Conservation (phyloP, 2,888 invertebrate genomes). For the Xestia rhomboidea region DNA sequence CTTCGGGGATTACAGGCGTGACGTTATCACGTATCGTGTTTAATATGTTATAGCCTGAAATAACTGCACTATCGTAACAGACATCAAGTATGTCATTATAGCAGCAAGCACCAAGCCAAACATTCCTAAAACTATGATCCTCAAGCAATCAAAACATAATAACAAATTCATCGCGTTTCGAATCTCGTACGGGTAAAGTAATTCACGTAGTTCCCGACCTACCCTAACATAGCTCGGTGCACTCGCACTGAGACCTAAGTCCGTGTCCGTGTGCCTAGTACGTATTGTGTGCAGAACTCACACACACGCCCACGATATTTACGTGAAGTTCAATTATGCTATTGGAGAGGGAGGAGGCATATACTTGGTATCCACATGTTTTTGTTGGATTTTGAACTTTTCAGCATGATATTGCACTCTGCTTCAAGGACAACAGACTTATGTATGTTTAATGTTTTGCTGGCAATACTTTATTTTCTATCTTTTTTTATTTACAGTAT, state of each 20-base stretch:
- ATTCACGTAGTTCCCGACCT: slow-evolving; percentile 68
- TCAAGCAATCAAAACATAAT: slow-evolving; percentile 42
- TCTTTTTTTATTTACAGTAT: neutral
- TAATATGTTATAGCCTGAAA: neutral
- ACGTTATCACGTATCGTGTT: too few relatives aligned
- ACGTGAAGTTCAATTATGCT: slow-evolving; percentile 80
- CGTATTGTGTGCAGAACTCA: slow-evolving; percentile 57
- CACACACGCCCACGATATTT: slow-evolving; percentile 70
- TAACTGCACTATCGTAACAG: neutral
- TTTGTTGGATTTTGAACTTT: slow-evolving; percentile 62
- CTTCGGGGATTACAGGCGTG: neutral
- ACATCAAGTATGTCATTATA: slow-evolving; percentile 20
- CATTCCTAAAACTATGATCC: slow-evolving; percentile 27
- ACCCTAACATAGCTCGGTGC: slow-evolving; percentile 79
- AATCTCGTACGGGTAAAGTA: slow-evolving; percentile 42
- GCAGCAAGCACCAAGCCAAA: neutral
- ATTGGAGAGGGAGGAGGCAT: slow-evolving; percentile 70
- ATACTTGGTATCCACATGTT: slow-evolving; percentile 26
- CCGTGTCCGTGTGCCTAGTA: slow-evolving; percentile 67
- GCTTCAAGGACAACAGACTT: slow-evolving; percentile 55
- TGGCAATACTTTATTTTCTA: slow-evolving; percentile 7
- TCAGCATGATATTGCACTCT: slow-evolving; percentile 50
- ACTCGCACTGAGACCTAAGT: slow-evolving; percentile 73
- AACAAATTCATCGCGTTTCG: slow-evolving; percentile 55
- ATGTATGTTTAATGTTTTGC: slow-evolving; percentile 22